Conservation (phyloP, 2,888 invertebrate genomes). For the Drosophila leonis region DNA sequence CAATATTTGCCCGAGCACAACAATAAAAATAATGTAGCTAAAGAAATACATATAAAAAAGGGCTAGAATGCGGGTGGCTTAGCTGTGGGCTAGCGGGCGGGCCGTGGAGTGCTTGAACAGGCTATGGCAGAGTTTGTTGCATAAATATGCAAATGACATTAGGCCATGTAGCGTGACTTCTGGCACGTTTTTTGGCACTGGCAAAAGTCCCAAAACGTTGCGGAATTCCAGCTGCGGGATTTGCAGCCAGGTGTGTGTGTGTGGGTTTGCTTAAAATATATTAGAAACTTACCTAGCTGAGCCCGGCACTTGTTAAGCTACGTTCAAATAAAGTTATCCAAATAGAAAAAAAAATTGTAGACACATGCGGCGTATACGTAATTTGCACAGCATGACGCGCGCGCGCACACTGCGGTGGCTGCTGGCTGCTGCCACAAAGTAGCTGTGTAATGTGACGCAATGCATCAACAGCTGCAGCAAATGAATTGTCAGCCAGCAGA, state of each 20-base stretch:
- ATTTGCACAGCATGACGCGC: constrained; percentile 42
- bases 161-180: constrained; percentile 74
- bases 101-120: constrained; percentile 2
- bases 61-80: constrained; percentile 31
- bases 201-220: constrained; percentile 8
- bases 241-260: constrained; percentile 8
- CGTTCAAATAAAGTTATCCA: constrained; percentile 35
- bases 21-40: constrained; percentile 68
- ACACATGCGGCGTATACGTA: constrained; percentile 64
- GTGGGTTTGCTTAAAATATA: constrained; percentile 19
- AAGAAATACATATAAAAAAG: constrained; percentile 30
- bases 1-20: constrained; percentile 74
- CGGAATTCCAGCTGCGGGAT: constrained; percentile 7
- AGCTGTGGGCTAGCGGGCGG: background rate
- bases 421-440: constrained; percentile 27
- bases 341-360: background rate
- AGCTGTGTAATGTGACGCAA: constrained; percentile 29
- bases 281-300: constrained; percentile 28
- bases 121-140: constrained; percentile 11
- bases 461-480: constrained; percentile 23
- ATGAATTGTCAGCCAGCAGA: constrained; percentile 37
- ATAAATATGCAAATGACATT: constrained; percentile 77
- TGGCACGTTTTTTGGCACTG: constrained; percentile 64
- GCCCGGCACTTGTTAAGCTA: constrained; percentile 49
- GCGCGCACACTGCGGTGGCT: constrained; percentile 24